Evolutionary conservation across 2,113 vertebrate genomes (phyloP).

Genomic region (Limanda limanda): DNA sequence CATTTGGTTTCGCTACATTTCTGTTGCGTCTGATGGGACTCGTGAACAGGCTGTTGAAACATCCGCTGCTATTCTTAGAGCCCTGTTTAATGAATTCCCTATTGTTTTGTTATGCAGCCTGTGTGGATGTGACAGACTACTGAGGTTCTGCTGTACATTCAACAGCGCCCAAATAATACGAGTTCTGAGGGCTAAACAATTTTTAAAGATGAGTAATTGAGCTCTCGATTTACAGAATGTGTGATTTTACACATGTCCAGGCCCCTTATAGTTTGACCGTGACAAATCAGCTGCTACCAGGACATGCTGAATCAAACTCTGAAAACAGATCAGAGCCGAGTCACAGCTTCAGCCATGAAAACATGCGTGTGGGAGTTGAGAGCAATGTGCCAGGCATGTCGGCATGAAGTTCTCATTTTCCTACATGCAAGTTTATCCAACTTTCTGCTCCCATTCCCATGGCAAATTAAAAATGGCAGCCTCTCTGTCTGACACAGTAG

Average conservation of each 20-base stretch:
- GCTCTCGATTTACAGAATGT: not conserved
- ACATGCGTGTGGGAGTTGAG: conserved; percentile 26
- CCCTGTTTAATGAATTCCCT: conserved; percentile 12
- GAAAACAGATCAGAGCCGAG: conserved; percentile 33
- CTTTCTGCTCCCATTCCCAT: conserved; percentile 38
- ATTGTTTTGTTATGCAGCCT: conserved; percentile 28
- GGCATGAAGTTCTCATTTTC: conserved; percentile 51
- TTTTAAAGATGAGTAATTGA: too few species aligned
- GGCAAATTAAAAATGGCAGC: conserved; percentile 43
- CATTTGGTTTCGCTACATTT: conserved; percentile 35
- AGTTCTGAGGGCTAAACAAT: not conserved
- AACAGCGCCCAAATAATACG: not conserved
- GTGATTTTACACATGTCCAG: not conserved
- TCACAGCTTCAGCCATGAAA: conserved; percentile 34
- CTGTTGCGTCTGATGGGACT: not conserved
- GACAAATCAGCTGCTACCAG: conserved; percentile 8
- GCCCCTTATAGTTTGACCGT: not conserved
- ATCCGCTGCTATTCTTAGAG: conserved; percentile 16
- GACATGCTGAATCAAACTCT: conserved; percentile 20
- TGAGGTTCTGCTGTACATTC: not conserved
- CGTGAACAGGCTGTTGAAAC: conserved; percentile 22
- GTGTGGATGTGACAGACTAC: conserved; percentile 21
- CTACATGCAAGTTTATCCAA: conserved; percentile 40
- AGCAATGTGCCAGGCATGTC: conserved; percentile 32
- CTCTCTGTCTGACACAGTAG: conserved; percentile 19